Evolutionary conservation across 2,113 vertebrate genomes (phyloP), one percentile per base, ranked within the genome.

Genomic region (Salvelinus namaycush): DNA sequence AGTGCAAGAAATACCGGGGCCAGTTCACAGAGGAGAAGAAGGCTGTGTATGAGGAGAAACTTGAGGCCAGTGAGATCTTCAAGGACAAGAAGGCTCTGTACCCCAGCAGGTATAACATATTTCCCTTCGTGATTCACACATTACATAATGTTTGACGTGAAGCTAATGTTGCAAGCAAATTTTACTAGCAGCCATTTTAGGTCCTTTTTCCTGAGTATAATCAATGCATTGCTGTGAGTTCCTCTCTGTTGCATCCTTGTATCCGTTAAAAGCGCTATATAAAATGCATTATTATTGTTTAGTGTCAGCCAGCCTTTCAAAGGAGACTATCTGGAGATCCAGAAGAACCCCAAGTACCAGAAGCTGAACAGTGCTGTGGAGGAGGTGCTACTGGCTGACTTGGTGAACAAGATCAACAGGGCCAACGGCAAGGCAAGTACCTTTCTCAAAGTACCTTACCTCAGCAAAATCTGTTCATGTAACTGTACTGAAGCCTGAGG

Each of bases 61-160:
- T 99, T 84, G 95, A 97, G 92, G 97, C 98, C 57, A 99, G 98
- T 22, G 94, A 98, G 89, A 93, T 99, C 87, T 99, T 99, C 92
- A 99, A 98, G 89, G 96, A 97, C 89, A 99, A 97, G 87, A 99
- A 99, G 88, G 94, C 97, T 80, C 93, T 99, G 62, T 99, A 99
- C 86, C 95, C 97, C 27, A 96, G 95, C 92, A 99, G 97, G 98
- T 97, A 94, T 97, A 94, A 12, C 5, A 44, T 8, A 12, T 8
- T 31, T 2, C 74, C 57, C 8, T n/a, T 14, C 44, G 8, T 74
- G 24, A 48, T 20, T 74, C 18, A 64, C 3, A 20, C 1, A 13
- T 27, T 9, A 29, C 60, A 72, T n/a, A 20, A 54, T 66, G 22
- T 48, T 64, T 60, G 26, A 31, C 2, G 7, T 73, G 27, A 29